phyloP scores from a whole-genome alignment of 2,113 vertebrate species.

The Chinchilla lanigera region DNA sequence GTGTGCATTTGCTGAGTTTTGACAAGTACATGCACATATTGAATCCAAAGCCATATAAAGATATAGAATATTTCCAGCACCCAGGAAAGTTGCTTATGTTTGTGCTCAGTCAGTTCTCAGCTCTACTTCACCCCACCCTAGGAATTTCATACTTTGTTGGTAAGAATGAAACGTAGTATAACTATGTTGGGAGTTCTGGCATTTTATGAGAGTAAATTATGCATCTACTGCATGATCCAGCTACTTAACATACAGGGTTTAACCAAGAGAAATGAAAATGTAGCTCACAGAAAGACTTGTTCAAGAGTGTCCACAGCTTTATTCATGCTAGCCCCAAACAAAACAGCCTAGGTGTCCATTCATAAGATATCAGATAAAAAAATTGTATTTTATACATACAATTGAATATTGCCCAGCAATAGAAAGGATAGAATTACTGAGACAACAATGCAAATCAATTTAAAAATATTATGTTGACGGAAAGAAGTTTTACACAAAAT shows the following conservation, averaged over 20 bases:
- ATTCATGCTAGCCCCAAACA: not conserved
- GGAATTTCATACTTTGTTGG: not conserved
- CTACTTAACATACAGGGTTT: not conserved
- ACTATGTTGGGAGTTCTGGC: not conserved
- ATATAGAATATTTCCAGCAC: not conserved
- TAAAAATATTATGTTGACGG: not conserved
- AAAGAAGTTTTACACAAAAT: not conserved
- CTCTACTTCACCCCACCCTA: not conserved
- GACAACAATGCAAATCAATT: not conserved
- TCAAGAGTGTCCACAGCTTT: not conserved
- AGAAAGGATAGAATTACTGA: not conserved
- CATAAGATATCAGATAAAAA: not conserved
- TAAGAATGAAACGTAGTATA: constrained; percentile 11
- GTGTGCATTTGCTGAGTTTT: not conserved
- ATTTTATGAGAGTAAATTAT: not conserved
- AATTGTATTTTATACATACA: not conserved
- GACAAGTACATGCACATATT: not conserved
- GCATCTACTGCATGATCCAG: not conserved
- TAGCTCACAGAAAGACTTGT: not conserved
- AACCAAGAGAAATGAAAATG: not conserved
- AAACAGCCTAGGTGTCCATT: not conserved
- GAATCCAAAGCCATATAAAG: not conserved
- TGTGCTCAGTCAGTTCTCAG: not conserved
- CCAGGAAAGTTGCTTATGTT: not conserved
- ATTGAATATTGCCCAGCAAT: not conserved